Evolutionary conservation across 2,888 invertebrate species (phyloP), one percentile per base, ranked within the genome.

Genomic region (Leptinotarsa juncta): DNA sequence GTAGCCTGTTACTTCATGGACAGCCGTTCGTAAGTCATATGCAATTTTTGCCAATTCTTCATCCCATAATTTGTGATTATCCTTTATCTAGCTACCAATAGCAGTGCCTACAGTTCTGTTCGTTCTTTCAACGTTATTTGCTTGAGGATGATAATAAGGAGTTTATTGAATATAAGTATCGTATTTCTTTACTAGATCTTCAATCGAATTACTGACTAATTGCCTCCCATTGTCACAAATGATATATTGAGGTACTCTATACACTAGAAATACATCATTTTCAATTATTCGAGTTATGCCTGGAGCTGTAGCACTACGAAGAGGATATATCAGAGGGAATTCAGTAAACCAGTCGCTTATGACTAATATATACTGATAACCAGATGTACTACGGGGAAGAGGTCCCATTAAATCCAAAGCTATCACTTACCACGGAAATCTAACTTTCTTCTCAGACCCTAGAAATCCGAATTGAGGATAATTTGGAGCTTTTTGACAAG

Each of bases 371-470:
- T 72, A 78, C 23, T 67, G 65, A 76, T 74, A 48, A n/a, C 77
- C 77, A 26, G 67, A 53, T 15, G 67, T 73, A 5, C 76, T 78
- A 14, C 77, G 60, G 3, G 81, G 78, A 51, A 81, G 72, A 10
- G 79, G 79, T 26, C 81, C 78, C 48, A 79, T 74, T 2, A 78
- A 42, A 73, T 82, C 81, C 32, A 32, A 32, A 32, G 32, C 32
- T 32, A 32, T 7, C 32, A 32, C 32, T 7, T 32, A 1, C 32
- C 32, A 32, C 32, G 7, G 32, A 32, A 32, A 32, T 32, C 32
- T 32, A 5, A 26, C 26, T 26, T 26, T 26, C 26, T 5, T 26
- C 32, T 32, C 32, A 32, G 32, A 32, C 32, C 32, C 32, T 32
- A 32, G 32, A 32, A 32, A 32, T 32, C 32, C 32, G 32, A 32